Percentiles rank a stretch among this genome's conserved stretches.
phyloP scores from a whole-genome alignment of 2,888 invertebrate genomes.

The Chrysomela aeneicollis region DNA sequence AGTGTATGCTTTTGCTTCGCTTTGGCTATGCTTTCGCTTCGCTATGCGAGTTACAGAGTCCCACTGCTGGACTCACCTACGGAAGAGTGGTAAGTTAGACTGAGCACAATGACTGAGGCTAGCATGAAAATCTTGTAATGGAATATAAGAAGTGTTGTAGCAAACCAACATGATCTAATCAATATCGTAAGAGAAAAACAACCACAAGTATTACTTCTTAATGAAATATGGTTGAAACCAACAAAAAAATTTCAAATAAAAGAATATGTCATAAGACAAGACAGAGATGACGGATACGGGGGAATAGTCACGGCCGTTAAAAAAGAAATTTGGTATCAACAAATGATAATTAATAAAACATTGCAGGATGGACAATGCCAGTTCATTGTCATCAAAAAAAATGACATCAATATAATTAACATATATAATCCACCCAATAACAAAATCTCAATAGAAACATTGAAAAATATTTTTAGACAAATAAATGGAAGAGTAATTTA shows the following conservation, averaged over 20 bases:
- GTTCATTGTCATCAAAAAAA: not conserved
- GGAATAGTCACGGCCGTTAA: not conserved
- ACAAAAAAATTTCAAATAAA: not conserved
- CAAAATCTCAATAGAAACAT: not conserved
- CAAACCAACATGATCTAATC: not conserved
- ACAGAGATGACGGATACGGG: not conserved
- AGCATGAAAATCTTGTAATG: not conserved
- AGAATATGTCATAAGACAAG: not conserved
- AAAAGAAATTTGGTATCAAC: not conserved
- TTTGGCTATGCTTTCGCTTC: conserved; percentile 2
- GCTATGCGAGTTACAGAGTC: not conserved
- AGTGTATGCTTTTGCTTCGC: conserved; percentile 10
- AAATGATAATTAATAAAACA: not conserved
- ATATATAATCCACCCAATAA: not conserved
- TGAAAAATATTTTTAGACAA: not conserved
- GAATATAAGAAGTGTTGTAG: not conserved
- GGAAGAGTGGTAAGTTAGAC: not conserved
- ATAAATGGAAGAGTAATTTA: not conserved
- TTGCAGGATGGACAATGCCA: not conserved
- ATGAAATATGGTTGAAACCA: not conserved
- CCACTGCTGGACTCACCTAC: not conserved
- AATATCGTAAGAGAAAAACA: not conserved
- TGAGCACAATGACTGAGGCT: not conserved
- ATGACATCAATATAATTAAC: not conserved
- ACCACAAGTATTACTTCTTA: not conserved